These are phyloP conservation scores for Synergus umbraculus DNA, from an alignment of 2,888 invertebrate genomes.

Conservation along the genomic window DNA sequence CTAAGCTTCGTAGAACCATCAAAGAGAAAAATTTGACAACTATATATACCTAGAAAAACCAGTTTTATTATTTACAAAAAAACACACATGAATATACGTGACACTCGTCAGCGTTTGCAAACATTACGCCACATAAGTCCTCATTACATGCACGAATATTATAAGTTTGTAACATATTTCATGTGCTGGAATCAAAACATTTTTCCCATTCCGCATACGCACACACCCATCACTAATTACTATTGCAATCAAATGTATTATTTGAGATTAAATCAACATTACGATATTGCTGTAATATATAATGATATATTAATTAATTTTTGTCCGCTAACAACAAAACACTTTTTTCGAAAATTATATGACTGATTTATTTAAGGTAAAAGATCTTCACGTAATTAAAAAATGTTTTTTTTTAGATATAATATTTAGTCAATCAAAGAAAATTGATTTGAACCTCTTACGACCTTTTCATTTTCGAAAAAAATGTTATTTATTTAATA, in stretches of 20 bases:
- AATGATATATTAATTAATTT: background rate
- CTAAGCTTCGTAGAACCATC: background rate
- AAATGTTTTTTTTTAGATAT: too few relatives aligned
- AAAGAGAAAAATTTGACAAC: background rate
- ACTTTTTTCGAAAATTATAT: background rate
- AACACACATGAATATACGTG: background rate
- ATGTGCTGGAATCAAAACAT: background rate
- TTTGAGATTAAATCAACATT: background rate
- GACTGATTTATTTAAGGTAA: too few relatives aligned
- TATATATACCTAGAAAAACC: background rate
- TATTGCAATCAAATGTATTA: background rate
- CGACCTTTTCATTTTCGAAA: background rate
- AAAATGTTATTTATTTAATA: background rate
- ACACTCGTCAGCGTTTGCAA: background rate
- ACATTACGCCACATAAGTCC: background rate
- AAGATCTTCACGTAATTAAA: too few relatives aligned
- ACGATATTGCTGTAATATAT: background rate
- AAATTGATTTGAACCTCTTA: background rate
- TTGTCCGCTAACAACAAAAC: background rate
- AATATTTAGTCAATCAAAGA: too few relatives aligned
- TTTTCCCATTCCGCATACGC: background rate
- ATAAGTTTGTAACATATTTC: background rate
- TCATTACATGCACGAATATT: background rate
- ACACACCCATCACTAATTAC: background rate
- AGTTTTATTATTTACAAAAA: constrained; percentile 12